Conservation (phyloP, 2,888 invertebrate genomes). For the Heliconius erato region DNA sequence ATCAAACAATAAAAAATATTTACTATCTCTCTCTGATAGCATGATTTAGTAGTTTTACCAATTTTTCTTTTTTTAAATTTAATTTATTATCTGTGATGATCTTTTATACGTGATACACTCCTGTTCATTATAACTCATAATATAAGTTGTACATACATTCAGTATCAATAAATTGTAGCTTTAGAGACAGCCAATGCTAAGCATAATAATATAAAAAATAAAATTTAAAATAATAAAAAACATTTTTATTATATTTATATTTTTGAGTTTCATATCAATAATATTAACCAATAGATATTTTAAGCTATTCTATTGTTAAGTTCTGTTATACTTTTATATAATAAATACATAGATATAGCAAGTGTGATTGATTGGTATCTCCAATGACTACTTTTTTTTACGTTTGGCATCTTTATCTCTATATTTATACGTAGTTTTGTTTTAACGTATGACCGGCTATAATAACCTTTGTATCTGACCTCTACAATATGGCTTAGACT, state of each 20-base stretch:
- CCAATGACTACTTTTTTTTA: background rate
- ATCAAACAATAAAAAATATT: too few relatives aligned
- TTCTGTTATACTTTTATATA: background rate
- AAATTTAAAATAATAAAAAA: background rate
- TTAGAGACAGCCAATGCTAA: too few relatives aligned
- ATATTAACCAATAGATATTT: background rate
- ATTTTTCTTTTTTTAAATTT: too few relatives aligned
- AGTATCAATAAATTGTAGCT: too few relatives aligned
- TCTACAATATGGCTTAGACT: slow-evolving; percentile 11
- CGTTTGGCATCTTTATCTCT: background rate
- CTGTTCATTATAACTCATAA: too few relatives aligned
- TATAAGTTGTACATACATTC: too few relatives aligned
- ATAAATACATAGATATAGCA: background rate
- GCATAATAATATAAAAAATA: background rate
- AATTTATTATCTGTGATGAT: too few relatives aligned
- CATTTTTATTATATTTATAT: too few relatives aligned
- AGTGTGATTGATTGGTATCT: slow-evolving; percentile 10
- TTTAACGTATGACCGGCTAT: background rate
- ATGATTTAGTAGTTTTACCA: too few relatives aligned
- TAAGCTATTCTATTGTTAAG: background rate
- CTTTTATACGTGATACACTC: too few relatives aligned
- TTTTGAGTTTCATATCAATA: too few relatives aligned
- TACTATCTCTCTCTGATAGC: too few relatives aligned
- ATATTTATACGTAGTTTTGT: background rate
- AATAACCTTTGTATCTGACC: slow-evolving; percentile 24